These are phyloP conservation scores for Microtus pennsylvanicus DNA, from an alignment of 2,113 vertebrate species.

Conservation along the genomic window DNA sequence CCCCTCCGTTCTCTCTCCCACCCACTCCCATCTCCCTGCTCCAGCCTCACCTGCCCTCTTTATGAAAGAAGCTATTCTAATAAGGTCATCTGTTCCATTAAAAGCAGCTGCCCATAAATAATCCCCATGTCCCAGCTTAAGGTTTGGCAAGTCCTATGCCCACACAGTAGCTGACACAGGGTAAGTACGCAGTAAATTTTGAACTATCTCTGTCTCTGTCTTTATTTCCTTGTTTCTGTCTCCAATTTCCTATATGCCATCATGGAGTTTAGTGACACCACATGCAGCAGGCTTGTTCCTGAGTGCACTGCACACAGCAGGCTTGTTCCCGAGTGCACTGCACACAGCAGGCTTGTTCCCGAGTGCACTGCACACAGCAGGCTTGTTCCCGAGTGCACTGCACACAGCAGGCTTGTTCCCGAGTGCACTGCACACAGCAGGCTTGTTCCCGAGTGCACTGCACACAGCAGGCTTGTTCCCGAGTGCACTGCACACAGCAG, in stretches of 20 bases:
- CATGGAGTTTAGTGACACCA: conserved; percentile 19
- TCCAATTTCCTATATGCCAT: conserved; percentile 50
- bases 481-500: too few species aligned
- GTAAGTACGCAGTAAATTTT: conserved; percentile 18
- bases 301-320: background rate
- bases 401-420: too few species aligned
- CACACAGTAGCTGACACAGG: background rate
- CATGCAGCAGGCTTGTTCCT: background rate
- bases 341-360: background rate
- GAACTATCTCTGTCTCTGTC: conserved; percentile 21
- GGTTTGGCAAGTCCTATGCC: background rate
- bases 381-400: too few species aligned
- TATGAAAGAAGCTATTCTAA: background rate
- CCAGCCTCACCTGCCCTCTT: background rate
- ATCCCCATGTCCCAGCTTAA: background rate
- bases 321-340: background rate
- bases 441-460: too few species aligned
- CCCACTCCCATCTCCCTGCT: background rate
- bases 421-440: too few species aligned
- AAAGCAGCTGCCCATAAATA: conserved; percentile 22
- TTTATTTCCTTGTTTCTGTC: conserved; percentile 62
- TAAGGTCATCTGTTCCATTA: conserved; percentile 7
- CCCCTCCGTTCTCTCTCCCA: background rate
- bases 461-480: too few species aligned
- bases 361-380: background rate